Evolutionary conservation across 2,888 invertebrate genomes (phyloP), one percentile per base, ranked within the genome.

Genomic region (Euzetes globulus): DNA sequence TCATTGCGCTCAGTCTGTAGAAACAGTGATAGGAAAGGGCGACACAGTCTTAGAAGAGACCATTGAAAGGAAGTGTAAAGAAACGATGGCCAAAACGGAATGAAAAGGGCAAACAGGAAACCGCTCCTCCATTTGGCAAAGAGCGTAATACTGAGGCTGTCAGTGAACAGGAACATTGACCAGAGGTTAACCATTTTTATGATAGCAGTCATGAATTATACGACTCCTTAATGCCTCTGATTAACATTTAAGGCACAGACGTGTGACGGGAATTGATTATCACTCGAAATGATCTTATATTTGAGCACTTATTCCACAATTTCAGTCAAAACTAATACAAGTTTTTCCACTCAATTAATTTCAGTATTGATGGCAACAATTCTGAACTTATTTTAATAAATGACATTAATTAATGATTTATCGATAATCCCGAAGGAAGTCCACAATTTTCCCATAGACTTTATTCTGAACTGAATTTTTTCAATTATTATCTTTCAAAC

Each of bases 181-280:
- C 29, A 63, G 63, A 63, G 63, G 63, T 63, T 63, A 63, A 63
- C 33, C 13, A 63, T 63, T 7, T n/a, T 63, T 29, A 63, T 63
- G 22, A 58, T 58, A 58, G 50, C 15, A 50, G 50, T 50, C 50
- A 13, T 50, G 55, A 55, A 55, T 55, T 55, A 55, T 22, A 55
- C 55, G n/a, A 55, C n/a, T 55, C 22, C 19, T 55, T 22, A n/a
- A n/a, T n/a, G 17, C 11, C 25, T 55, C 11, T 22, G 55, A n/a
- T 55, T 25, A 55, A 19, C 55, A 55, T 55, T 55, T 55, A 22
- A 55, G n/a, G 19, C n/a, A 17, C 22, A 25, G 22, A 55, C 9
- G 11, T 25, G 50, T n/a, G 50, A 50, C 50, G 15, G 15, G 50
- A 55, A 55, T 55, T 55, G 22, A 55, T 55, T 55, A 55, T 55